A percentile compares a stretch with the other conserved stretches of the same genome.
phyloP scores from a whole-genome alignment of 2,888 invertebrate species.

The Baccha elongata region DNA sequence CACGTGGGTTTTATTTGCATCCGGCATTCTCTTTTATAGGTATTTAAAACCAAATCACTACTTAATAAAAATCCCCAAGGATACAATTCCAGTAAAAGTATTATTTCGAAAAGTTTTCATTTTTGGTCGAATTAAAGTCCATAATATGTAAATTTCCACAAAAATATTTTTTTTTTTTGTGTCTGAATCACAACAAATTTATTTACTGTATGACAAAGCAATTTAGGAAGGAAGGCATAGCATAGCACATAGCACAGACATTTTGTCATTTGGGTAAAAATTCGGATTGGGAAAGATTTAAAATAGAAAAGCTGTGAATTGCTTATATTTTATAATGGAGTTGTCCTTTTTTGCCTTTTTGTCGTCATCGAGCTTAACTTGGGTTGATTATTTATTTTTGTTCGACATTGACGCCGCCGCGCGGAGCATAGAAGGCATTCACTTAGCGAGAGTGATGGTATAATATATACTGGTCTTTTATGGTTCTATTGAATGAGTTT shows the following conservation, averaged over 20 bases:
- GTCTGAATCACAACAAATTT: conserved; percentile 9
- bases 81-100: conserved; percentile 19
- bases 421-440: too few species aligned
- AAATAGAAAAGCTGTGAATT: conserved; percentile 9
- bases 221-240: neutral
- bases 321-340: neutral
- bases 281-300: neutral
- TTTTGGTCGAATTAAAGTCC: conserved; percentile 20
- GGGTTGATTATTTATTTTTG: too few species aligned
- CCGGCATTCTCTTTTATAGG: neutral
- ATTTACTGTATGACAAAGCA: conserved; percentile 4
- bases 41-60: neutral
- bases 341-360: conserved; percentile 3
- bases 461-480: too few species aligned
- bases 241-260: conserved; percentile 7
- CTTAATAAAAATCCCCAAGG: conserved; percentile 27
- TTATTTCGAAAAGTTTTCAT: conserved; percentile 21
- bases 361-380: neutral
- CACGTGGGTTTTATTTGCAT: neutral
- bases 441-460: too few species aligned
- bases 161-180: neutral
- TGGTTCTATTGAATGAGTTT: too few species aligned
- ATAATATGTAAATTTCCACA: conserved; percentile 34
- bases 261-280: conserved; percentile 19
- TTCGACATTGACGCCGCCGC: too few species aligned